phyloP scores from a whole-genome alignment of 2,113 vertebrate species.

The Emydura subglobosa region DNA sequence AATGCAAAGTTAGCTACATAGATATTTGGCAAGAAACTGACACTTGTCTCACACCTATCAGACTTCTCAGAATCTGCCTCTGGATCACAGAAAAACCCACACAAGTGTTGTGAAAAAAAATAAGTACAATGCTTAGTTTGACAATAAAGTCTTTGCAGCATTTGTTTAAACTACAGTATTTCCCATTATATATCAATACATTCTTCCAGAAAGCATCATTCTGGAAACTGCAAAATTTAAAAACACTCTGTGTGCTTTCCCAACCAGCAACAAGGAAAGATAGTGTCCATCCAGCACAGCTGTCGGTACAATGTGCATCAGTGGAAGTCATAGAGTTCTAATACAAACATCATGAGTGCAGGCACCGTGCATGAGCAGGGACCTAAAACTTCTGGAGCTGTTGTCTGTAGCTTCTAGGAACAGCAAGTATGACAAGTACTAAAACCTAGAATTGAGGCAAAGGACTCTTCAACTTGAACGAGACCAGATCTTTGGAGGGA shows the following conservation, averaged over 20 bases:
- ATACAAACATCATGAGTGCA: conserved; percentile 68
- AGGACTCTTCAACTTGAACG: conserved; percentile 50
- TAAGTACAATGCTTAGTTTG: conserved; percentile 39
- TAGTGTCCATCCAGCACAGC: conserved; percentile 57
- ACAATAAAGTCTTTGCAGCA: conserved; percentile 28
- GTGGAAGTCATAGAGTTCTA: conserved; percentile 64
- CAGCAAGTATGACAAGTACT: conserved; percentile 65
- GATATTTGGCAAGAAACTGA: conserved; percentile 34
- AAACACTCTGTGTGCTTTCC: conserved; percentile 40
- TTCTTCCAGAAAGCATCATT: conserved; percentile 60
- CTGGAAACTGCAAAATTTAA: conserved; percentile 50
- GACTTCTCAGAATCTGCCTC: conserved; percentile 52
- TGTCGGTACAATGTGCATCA: conserved; percentile 52
- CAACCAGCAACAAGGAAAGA: conserved; percentile 30
- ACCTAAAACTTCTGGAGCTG: conserved; percentile 64
- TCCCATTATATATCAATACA: background rate
- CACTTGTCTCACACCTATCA: background rate
- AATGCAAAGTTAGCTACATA: conserved; percentile 3
- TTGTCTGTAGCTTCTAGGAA: conserved; percentile 73
- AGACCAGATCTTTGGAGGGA: conserved; percentile 54
- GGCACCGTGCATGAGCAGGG: conserved; percentile 58
- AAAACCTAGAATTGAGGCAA: conserved; percentile 73
- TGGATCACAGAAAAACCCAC: conserved; percentile 60
- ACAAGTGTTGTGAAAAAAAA: conserved; percentile 20
- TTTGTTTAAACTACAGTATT: conserved; percentile 46